phyloP scores from a whole-genome alignment of 2,113 vertebrate genomes.

The Nycticorax nycticorax region DNA sequence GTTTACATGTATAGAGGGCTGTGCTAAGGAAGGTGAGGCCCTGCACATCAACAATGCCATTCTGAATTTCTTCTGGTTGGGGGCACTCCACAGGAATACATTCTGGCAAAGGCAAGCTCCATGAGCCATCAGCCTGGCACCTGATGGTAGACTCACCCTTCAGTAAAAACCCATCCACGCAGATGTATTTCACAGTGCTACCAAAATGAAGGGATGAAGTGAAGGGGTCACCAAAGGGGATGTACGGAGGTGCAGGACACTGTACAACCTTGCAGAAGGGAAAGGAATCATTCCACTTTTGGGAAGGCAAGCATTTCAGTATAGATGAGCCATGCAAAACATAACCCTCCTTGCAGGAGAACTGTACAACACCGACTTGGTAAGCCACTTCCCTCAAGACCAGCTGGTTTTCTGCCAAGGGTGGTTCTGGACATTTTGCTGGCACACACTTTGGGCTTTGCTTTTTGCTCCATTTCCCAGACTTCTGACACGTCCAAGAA shows the following conservation, averaged over 20 bases:
- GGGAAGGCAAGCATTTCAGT: conserved; percentile 85
- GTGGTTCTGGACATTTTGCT: conserved; percentile 90
- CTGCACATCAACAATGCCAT: conserved; percentile 94
- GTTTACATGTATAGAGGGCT: conserved; percentile 91
- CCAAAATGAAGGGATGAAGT: conserved; percentile 78
- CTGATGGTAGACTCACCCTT: conserved; percentile 74
- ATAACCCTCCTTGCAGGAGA: conserved; percentile 91
- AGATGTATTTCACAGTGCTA: conserved; percentile 83
- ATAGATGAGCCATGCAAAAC: conserved; percentile 82
- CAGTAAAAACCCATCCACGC: conserved; percentile 90
- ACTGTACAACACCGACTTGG: conserved; percentile 82
- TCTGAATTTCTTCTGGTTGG: conserved; percentile 88
- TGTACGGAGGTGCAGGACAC: conserved; percentile 84
- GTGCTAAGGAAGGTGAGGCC: conserved; percentile 96
- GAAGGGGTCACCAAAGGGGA: conserved; percentile 83
- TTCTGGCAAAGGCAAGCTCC: conserved; percentile 88
- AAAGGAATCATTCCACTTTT: conserved; percentile 93
- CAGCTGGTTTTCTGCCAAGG: conserved; percentile 88
- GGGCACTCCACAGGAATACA: conserved; percentile 93
- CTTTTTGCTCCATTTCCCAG: conserved; percentile 88
- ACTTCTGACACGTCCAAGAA: conserved; percentile 90
- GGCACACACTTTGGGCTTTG: conserved; percentile 84
- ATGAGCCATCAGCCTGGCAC: conserved; percentile 85
- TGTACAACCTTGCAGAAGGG: conserved; percentile 87
- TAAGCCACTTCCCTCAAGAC: conserved; percentile 82